These are phyloP conservation scores for Pristionchus maxplancki DNA, from an alignment of 2,888 invertebrate genomes.

Conservation along the genomic window DNA sequence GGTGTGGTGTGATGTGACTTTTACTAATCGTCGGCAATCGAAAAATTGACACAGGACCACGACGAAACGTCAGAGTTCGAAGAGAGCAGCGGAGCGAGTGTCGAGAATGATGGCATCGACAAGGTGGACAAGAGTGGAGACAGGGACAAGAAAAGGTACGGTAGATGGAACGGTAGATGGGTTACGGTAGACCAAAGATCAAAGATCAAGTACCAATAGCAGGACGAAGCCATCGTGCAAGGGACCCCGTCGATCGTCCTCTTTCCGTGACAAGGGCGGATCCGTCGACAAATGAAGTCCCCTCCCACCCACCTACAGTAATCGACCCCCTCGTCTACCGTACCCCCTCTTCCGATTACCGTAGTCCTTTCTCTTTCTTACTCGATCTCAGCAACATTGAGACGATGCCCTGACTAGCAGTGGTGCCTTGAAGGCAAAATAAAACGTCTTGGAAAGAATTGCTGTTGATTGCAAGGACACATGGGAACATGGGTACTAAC, in stretches of 20 bases:
- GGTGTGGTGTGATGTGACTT: background rate
- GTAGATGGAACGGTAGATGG: background rate
- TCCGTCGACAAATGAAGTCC: no score
- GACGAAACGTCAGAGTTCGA: background rate
- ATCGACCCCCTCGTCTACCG: no score
- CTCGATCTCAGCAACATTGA: no score
- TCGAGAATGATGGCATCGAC: background rate
- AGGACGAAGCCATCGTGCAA: background rate
- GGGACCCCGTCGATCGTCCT: background rate
- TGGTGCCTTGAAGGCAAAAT: background rate
- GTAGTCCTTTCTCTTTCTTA: background rate
- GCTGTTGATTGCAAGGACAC: background rate
- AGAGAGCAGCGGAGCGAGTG: background rate
- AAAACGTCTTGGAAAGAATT: background rate
- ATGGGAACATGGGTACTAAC: no score
- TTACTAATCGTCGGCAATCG: background rate
- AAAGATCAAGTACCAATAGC: background rate
- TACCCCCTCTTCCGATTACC: background rate
- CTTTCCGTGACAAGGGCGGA: background rate
- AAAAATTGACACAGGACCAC: background rate
- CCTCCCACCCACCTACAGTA: no score
- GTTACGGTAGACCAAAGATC: background rate
- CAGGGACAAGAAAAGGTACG: background rate
- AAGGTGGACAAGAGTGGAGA: background rate
- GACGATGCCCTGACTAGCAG: conserved; percentile 4